These are phyloP conservation scores for Ischnura elegans DNA, from an alignment of 2,888 invertebrate genomes.

Conservation along the genomic window DNA sequence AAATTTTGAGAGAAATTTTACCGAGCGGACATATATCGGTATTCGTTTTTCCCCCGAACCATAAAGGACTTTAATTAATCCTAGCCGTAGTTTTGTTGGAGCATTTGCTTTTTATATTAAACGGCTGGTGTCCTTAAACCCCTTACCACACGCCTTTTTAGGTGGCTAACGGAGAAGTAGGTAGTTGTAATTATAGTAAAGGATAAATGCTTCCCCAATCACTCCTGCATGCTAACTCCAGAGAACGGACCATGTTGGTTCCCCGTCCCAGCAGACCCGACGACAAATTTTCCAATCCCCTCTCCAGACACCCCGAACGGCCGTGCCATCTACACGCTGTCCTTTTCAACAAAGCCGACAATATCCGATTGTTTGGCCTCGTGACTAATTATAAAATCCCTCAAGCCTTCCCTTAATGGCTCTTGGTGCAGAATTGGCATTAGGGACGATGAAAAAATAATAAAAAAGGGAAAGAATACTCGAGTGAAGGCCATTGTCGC, in stretches of 20 bases:
- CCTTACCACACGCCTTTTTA: too few relatives aligned
- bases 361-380: constrained; percentile 40
- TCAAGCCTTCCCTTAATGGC: constrained; percentile 19
- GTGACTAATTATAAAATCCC: constrained; percentile 39
- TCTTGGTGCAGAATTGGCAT: constrained; percentile 6
- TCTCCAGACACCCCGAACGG: not conserved
- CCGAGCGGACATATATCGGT: too few relatives aligned
- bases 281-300: not conserved
- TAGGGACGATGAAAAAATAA: not conserved
- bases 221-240: not conserved
- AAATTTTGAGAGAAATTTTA: too few relatives aligned
- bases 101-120: too few relatives aligned
- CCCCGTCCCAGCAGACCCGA: not conserved
- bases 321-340: not conserved
- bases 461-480: constrained; percentile 9
- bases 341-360: not conserved
- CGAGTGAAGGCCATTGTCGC: constrained; percentile 39
- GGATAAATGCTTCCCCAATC: too few relatives aligned
- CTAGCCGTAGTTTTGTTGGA: too few relatives aligned
- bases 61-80: too few relatives aligned
- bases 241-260: not conserved
- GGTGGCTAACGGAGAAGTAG: too few relatives aligned
- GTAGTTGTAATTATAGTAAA: too few relatives aligned
- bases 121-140: too few relatives aligned
- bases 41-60: too few relatives aligned